Base-by-base conservation (phyloP, 2,888 invertebrate genomes). In the Ctena decussata region DNA sequence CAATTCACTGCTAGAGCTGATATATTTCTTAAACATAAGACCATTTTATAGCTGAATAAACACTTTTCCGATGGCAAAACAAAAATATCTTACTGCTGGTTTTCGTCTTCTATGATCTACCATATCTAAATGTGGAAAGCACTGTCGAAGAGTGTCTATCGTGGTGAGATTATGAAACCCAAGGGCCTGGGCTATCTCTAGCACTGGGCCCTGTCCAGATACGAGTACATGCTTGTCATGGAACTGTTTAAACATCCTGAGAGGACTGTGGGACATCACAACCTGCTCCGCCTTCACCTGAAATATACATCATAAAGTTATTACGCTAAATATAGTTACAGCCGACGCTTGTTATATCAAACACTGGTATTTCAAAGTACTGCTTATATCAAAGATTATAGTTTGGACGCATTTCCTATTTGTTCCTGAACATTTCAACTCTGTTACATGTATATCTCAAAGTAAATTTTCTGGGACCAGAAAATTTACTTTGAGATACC, bases 231-330 rank as follows among this genome's bases (percentile, higher is more conserved):
- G 96, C 91, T 97, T 97, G 91, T 97, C 95, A 87, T 97, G 97
- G 93, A 96, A 97, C 87, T 97, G 96, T 65, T 96, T 95, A 89
- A 97, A 97, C 96, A 97, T 96, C 91, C 96, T 95, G 49, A 97
- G 93, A 0, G 97, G 97, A 84, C 97, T 97, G 94, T 97, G 97
- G 0, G 97, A 97, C 97, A 97, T 96, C 0, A 97, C 96, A 6
- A 97, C 97, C 94, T 97, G 97, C 27, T 97, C 97, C 83, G 96
- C 96, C 8, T 93, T 90, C 39, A 97, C 96, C 96, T 96, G 89
- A 6, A 93, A 89, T 46, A 21, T 57, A 57, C 53, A 71, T 41
- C 8, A 41, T 41, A 41, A 41, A 41, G 30, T 37, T 44, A 41
- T 41, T 15, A 15, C n/a, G n/a, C n/a, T n/a, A n/a, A n/a, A n/a